Conservation (phyloP, 2,888 invertebrate genomes). For the Himalopsyche anomala region DNA sequence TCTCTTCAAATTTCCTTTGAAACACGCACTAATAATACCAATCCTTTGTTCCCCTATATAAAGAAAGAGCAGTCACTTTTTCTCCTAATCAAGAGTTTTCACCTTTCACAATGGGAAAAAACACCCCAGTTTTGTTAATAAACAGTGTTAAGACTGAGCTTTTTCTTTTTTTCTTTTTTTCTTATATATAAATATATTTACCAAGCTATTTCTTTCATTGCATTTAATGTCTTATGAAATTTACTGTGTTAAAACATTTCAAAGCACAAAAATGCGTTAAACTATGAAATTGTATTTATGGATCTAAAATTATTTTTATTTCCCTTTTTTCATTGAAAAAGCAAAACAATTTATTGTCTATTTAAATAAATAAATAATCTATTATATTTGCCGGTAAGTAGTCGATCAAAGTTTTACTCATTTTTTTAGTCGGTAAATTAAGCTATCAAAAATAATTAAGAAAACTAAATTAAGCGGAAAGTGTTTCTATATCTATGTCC, state of each 20-base stretch:
- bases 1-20: slow-evolving; percentile 21
- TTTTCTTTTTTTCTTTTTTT: neutral
- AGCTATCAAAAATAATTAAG: too few relatives aligned
- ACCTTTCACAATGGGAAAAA: slow-evolving; percentile 18
- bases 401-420: too few relatives aligned
- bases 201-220: neutral
- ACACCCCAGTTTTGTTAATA: slow-evolving; percentile 12
- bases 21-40: slow-evolving; percentile 18
- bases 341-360: too few relatives aligned
- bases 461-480: too few relatives aligned
- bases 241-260: neutral
- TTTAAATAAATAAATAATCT: too few relatives aligned
- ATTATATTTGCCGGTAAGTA: too few relatives aligned
- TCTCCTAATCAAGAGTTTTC: slow-evolving; percentile 28
- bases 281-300: too few relatives aligned
- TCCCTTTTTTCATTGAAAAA: too few relatives aligned
- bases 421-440: too few relatives aligned
- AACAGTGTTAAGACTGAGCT: neutral
- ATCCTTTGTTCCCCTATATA: slow-evolving; percentile 11
- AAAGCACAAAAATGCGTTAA: too few relatives aligned
- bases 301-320: too few relatives aligned
- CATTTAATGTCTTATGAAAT: neutral
- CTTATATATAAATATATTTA: neutral
- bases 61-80: slow-evolving; percentile 26
- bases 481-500: too few relatives aligned